Evolutionary conservation across 2,888 invertebrate genomes (phyloP), one percentile per base, ranked within the genome.

Genomic region (Agrotis puta): DNA sequence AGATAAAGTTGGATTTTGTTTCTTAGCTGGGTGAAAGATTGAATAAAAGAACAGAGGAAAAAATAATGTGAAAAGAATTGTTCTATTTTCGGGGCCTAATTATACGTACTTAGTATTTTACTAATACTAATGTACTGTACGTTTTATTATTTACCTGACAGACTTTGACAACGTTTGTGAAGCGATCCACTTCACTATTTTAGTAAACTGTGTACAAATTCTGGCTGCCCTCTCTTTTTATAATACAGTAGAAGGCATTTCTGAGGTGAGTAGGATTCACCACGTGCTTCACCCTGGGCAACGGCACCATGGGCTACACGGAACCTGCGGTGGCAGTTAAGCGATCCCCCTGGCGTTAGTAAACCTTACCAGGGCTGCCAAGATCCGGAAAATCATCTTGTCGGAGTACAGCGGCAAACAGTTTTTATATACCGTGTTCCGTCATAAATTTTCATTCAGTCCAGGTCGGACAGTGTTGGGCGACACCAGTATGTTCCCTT

Each of bases 121-220:
- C 1, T 33, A 33, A 9, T 33, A 9, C 9, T 9, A 9, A 33
- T 33, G 33, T n/a, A n/a, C n/a, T n/a, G 27, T 27, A 27, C 27
- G 27, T 27, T 27, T 27, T 22, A 58, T 33, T 39, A 13, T 1
- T 51, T 53, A 51, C 20, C 16, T 50, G 24, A n/a, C 58, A 47
- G 20, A 2, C 11, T 24, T 51, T 65, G 16, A 20, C 20, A 43
- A 33, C 9, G 16, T 64, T 64, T 16, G 2, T 1, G 33, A n/a
- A 58, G 18, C n/a, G 18, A 43, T 33, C n/a, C 20, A 56, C 7
- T 53, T 20, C 24, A 13, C 18, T 56, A 13, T 64, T 61, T n/a
- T 43, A 57, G 53, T 57, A 65, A 62, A 9, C 18, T 2, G 27
- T 70, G 18, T 22, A 62, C 4, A 27, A n/a, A 57, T 22, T 58